These are phyloP conservation scores for Heterotis niloticus DNA, from an alignment of 2,113 vertebrate genomes.

Conservation along the genomic window DNA sequence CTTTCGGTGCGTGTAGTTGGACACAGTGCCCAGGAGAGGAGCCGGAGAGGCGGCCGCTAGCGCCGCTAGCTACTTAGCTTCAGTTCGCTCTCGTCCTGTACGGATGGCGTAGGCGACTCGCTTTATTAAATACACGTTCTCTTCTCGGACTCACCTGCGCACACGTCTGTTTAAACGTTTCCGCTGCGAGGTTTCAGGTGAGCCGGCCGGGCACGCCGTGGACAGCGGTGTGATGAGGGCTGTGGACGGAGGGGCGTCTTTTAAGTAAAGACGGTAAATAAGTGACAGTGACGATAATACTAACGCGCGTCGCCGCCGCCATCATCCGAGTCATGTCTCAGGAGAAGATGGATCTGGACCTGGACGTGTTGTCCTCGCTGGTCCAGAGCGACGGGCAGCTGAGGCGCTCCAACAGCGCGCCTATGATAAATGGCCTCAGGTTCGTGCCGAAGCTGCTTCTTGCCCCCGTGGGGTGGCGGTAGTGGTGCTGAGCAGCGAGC, in stretches of 20 bases:
- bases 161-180: no score
- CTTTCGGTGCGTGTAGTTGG: background rate
- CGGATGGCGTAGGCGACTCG: no score
- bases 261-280: no score
- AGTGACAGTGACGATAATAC: no score
- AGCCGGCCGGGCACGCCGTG: no score
- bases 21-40: no score
- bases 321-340: slow-evolving; percentile 65
- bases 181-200: no score
- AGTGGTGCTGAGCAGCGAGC: no score
- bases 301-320: slow-evolving; percentile 36
- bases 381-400: slow-evolving; percentile 67
- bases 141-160: background rate
- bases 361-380: slow-evolving; percentile 63
- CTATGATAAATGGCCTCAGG: slow-evolving; percentile 86
- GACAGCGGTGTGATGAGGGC: no score
- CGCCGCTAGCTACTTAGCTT: background rate
- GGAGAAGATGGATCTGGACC: slow-evolving; percentile 87
- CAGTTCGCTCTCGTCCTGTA: background rate
- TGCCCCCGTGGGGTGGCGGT: background rate
- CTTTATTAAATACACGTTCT: no score
- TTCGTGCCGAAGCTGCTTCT: slow-evolving; percentile 36
- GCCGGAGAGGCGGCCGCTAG: no score
- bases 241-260: no score
- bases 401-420: slow-evolving; percentile 83